These are phyloP conservation scores for Pseudomyrmex sp. DNA, from an alignment of 1,140 invertebrate species.

Conservation along the genomic window DNA sequence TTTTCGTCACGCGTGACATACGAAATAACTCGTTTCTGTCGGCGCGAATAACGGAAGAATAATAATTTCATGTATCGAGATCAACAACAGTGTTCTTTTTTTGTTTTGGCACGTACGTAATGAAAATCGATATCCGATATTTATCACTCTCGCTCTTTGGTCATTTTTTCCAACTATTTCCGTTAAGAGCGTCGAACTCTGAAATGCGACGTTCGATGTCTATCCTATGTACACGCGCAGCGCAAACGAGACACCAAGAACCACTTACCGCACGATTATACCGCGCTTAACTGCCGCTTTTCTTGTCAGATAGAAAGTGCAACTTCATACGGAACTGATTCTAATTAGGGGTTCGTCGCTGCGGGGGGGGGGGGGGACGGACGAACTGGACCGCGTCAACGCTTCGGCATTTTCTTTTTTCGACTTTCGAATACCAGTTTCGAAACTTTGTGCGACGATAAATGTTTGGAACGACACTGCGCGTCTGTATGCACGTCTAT, in stretches of 20 bases:
- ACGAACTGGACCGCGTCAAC: slow-evolving; percentile 70
- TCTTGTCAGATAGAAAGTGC: slow-evolving; percentile 17
- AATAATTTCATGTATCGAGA: too few species aligned
- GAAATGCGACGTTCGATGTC: background rate
- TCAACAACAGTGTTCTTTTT: too few species aligned
- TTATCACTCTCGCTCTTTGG: background rate
- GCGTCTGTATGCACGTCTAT: too few species aligned
- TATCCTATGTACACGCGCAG: background rate
- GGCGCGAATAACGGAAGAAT: too few species aligned
- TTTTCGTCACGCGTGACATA: background rate
- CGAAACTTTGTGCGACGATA: slow-evolving; percentile 3
- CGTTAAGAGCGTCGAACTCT: background rate
- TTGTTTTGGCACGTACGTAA: too few species aligned
- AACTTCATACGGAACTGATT: slow-evolving; percentile 26
- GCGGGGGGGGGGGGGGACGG: background rate
- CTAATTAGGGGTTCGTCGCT: slow-evolving; percentile 58
- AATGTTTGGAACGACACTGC: too few species aligned
- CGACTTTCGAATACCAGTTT: slow-evolving; percentile 64
- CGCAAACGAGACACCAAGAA: background rate
- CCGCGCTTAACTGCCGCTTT: background rate
- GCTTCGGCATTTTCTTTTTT: slow-evolving; percentile 30
- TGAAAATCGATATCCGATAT: background rate
- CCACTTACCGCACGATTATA: background rate
- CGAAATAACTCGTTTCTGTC: too few species aligned
- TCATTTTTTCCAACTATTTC: background rate